phyloP scores from a whole-genome alignment of 2,888 invertebrate species.

The Petrophora chlorosata region DNA sequence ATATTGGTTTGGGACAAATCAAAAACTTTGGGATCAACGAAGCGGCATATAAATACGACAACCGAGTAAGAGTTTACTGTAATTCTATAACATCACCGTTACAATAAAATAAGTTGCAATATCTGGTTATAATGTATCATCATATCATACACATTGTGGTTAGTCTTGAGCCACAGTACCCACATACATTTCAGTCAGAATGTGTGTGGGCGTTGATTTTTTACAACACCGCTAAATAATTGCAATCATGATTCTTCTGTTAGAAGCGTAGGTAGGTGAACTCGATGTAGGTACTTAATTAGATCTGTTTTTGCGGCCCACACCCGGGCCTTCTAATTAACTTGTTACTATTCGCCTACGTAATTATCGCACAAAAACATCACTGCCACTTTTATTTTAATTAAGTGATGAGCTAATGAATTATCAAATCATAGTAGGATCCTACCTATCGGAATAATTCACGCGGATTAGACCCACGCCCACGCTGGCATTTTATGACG shows the following conservation, averaged over 20 bases:
- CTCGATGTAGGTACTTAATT: conserved; percentile 14
- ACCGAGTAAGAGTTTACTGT: too few relatives aligned
- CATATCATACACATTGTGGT: too few relatives aligned
- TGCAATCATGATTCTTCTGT: conserved; percentile 9
- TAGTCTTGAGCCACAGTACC: too few relatives aligned
- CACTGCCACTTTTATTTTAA: conserved; percentile 29
- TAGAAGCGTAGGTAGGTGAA: conserved; percentile 3
- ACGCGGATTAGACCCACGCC: conserved; percentile 26
- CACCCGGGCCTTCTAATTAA: conserved; percentile 19
- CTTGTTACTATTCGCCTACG: conserved; percentile 23
- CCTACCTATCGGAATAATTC: conserved; percentile 28
- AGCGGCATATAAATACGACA: too few relatives aligned
- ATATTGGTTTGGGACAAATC: too few relatives aligned
- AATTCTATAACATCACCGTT: too few relatives aligned
- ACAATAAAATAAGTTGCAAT: too few relatives aligned
- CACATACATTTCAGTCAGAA: not conserved
- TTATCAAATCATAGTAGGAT: conserved; percentile 29
- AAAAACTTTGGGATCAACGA: too few relatives aligned
- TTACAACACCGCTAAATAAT: conserved; percentile 1
- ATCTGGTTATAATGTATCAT: too few relatives aligned
- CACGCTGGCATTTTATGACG: conserved; percentile 6
- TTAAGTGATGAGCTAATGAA: conserved; percentile 29
- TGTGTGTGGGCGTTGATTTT: conserved; percentile 7
- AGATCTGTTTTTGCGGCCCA: conserved; percentile 14
- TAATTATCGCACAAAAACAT: conserved; percentile 20